Percentiles rank a stretch among this genome's conserved stretches.
Conservation (phyloP, 2,888 invertebrate genomes). For the Microdon myrmicae region DNA sequence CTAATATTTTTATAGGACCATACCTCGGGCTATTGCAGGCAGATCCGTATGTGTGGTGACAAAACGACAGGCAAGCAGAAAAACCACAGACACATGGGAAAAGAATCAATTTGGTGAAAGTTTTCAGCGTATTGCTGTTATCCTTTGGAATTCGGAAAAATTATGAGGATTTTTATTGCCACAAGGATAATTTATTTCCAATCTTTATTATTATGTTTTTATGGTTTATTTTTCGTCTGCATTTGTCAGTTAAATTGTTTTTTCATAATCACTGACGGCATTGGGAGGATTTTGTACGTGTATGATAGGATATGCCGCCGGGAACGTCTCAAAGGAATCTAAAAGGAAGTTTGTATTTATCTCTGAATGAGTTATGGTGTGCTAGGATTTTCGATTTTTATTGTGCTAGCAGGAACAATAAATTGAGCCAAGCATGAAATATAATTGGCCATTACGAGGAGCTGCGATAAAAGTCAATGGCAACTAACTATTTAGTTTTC, state of each 20-base stretch:
- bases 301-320: slow-evolving; percentile 2
- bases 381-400: slow-evolving; percentile 32
- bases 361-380: slow-evolving; percentile 41
- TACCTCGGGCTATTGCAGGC: no score
- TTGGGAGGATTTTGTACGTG: slow-evolving; percentile 7
- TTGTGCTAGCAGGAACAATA: slow-evolving; percentile 46
- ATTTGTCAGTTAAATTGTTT: slow-evolving; percentile 44
- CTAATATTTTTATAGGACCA: slow-evolving; percentile 36
- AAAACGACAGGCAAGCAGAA: neutral
- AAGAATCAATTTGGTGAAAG: slow-evolving; percentile 43
- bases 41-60: neutral
- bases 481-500: no score
- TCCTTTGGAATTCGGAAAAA: slow-evolving; percentile 44
- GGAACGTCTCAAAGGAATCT: slow-evolving; percentile 10
- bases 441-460: slow-evolving; percentile 44
- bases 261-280: neutral
- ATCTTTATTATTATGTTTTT: slow-evolving; percentile 52
- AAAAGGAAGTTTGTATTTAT: slow-evolving; percentile 38
- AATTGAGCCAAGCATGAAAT: slow-evolving; percentile 46
- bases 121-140: slow-evolving; percentile 33
- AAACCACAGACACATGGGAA: slow-evolving; percentile 5
- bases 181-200: slow-evolving; percentile 52
- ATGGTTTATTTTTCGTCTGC: slow-evolving; percentile 24
- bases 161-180: slow-evolving; percentile 51
- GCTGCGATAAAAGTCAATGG: slow-evolving; percentile 10